Percentiles rank a stretch among this genome's conserved stretches.
These are phyloP conservation scores for Nomada fucata DNA, from an alignment of 2,888 invertebrate genomes.

Conservation along the genomic window DNA sequence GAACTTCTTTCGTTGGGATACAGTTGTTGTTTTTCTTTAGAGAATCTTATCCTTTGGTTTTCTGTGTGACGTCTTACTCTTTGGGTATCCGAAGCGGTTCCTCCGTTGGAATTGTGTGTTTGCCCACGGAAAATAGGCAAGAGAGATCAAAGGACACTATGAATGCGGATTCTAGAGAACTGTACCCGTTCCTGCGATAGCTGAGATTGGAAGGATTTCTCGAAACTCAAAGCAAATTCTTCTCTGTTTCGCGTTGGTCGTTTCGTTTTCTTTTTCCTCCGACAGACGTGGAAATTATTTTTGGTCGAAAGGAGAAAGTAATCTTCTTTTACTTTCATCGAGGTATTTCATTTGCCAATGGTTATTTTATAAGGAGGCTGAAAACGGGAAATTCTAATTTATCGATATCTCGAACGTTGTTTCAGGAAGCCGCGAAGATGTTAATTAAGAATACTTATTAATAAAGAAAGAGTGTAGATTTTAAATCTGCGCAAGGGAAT, in stretches of 20 bases:
- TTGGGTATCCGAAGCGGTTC: constrained; percentile 5
- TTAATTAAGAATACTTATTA: too few relatives aligned
- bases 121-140: background rate
- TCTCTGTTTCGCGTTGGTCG: background rate
- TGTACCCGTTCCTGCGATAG: background rate
- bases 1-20: background rate
- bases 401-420: too few relatives aligned
- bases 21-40: background rate
- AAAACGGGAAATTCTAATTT: too few relatives aligned
- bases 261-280: background rate
- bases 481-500: too few relatives aligned
- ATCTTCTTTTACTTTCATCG: background rate
- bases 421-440: too few relatives aligned
- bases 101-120: background rate
- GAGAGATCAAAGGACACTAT: constrained; percentile 3
- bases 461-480: too few relatives aligned
- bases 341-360: too few relatives aligned
- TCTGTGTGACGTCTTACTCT: background rate
- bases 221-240: background rate
- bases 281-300: too few relatives aligned
- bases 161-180: background rate
- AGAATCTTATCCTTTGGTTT: constrained; percentile 7
- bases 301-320: background rate
- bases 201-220: background rate
- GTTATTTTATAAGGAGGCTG: too few relatives aligned